These are phyloP conservation scores for Apodemia hepburni DNA, from an alignment of 2,888 invertebrate species.

Conservation along the genomic window DNA sequence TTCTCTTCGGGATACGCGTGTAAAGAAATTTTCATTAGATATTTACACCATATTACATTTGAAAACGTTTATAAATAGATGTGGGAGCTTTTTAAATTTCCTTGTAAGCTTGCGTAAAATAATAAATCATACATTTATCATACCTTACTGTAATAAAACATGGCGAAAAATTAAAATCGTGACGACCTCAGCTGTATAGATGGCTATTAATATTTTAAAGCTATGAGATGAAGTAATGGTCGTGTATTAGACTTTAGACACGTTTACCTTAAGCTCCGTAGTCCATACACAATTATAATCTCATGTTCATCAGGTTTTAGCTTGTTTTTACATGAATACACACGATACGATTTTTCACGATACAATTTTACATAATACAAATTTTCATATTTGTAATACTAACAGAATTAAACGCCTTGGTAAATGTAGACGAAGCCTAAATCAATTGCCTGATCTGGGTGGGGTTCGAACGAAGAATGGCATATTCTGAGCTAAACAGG, in stretches of 20 bases:
- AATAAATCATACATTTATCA: background rate
- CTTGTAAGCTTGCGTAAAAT: background rate
- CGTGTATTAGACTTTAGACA: background rate
- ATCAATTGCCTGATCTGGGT: too few species aligned
- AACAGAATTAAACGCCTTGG: too few species aligned
- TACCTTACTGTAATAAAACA: background rate
- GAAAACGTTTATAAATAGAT: background rate
- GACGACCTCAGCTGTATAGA: background rate
- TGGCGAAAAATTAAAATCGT: background rate
- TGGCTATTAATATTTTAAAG: background rate
- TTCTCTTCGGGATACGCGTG: too few species aligned
- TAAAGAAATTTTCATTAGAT: too few species aligned
- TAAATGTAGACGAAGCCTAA: too few species aligned
- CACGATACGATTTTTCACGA: too few species aligned
- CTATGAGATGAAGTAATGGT: background rate
- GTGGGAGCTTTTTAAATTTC: background rate
- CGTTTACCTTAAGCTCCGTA: background rate
- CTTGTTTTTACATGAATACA: too few species aligned
- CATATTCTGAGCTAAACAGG: too few species aligned
- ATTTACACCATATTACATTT: too few species aligned
- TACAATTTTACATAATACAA: too few species aligned
- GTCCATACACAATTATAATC: background rate
- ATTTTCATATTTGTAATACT: too few species aligned
- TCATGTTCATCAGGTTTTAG: background rate
- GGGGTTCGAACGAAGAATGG: too few species aligned